Percentiles rank a stretch among this genome's conserved stretches.
phyloP scores from a whole-genome alignment of 2,888 invertebrate genomes.

The Trichacis sp. region DNA sequence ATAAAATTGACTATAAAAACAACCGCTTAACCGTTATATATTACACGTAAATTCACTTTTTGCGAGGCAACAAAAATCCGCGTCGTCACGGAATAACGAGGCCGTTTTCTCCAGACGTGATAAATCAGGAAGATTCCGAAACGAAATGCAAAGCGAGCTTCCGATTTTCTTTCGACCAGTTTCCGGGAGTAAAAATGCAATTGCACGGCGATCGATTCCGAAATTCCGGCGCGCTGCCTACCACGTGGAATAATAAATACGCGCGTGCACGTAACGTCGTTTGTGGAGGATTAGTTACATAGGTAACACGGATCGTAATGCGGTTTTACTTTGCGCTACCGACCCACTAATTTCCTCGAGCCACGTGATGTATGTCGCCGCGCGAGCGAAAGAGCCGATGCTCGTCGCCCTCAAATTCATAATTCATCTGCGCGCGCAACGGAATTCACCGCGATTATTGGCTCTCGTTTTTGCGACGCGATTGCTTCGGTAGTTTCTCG shows the following conservation, averaged over 20 bases:
- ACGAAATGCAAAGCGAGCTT: background rate
- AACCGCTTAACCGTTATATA: too few species aligned
- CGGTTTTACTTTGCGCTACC: constrained; percentile 53
- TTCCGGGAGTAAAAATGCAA: too few species aligned
- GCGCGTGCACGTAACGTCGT: constrained; percentile 45
- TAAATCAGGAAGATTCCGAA: constrained; percentile 1
- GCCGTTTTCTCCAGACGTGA: background rate
- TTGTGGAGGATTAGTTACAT: constrained; percentile 50
- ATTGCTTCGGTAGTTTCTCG: too few species aligned
- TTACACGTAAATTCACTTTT: background rate
- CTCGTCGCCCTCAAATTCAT: constrained; percentile 29
- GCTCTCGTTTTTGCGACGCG: constrained; percentile 7
- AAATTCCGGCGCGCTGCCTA: constrained; percentile 18
- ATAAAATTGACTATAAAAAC: too few species aligned
- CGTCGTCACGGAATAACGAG: background rate
- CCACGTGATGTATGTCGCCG: constrained; percentile 45
- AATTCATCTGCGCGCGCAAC: constrained; percentile 33
- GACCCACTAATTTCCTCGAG: constrained; percentile 53
- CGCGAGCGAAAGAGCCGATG: constrained; percentile 17
- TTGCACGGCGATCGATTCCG: constrained; percentile 19
- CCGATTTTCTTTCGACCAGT: background rate
- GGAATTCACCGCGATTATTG: constrained; percentile 8
- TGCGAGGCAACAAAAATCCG: background rate
- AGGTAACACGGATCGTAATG: constrained; percentile 48
- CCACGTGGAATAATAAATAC: constrained; percentile 46